These are phyloP conservation scores for Danio jaintianensis DNA, from an alignment of 2,797 vertebrate species.

Conservation along the genomic window DNA sequence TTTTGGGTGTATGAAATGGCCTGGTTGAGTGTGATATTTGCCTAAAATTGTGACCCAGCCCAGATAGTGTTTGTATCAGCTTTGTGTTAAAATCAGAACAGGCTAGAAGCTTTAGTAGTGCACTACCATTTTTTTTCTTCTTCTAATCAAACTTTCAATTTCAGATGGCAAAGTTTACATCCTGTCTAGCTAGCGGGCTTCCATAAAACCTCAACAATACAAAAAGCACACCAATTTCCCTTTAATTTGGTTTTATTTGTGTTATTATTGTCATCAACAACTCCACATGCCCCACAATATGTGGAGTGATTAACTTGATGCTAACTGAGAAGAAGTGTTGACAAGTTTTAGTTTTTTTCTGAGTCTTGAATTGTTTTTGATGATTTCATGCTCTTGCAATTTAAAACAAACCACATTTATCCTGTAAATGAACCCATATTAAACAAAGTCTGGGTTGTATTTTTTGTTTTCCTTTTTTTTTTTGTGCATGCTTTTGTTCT, in stretches of 20 bases:
- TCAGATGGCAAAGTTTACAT: no score
- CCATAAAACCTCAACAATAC: background rate
- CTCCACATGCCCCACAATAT: background rate
- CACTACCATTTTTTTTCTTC: no score
- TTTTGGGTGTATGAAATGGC: no score
- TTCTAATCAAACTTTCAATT: no score
- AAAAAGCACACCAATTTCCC: background rate
- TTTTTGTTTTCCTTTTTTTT: background rate
- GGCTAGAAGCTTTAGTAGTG: no score
- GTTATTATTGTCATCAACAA: background rate
- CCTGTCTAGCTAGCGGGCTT: background rate
- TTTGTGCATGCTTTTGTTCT: background rate
- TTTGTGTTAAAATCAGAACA: no score
- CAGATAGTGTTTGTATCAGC: no score
- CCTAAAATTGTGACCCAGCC: no score
- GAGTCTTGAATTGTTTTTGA: background rate
- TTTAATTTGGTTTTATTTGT: background rate
- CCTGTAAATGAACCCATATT: conserved; percentile 9
- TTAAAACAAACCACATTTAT: background rate
- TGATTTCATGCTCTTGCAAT: background rate
- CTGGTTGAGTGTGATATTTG: no score
- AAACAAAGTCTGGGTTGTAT: background rate
- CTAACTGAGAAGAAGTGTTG: background rate
- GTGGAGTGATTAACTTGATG: background rate
- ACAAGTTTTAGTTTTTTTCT: background rate